Base-by-base conservation (phyloP, 1,140 invertebrate genomes). In the Bradynema listronoti region DNA sequence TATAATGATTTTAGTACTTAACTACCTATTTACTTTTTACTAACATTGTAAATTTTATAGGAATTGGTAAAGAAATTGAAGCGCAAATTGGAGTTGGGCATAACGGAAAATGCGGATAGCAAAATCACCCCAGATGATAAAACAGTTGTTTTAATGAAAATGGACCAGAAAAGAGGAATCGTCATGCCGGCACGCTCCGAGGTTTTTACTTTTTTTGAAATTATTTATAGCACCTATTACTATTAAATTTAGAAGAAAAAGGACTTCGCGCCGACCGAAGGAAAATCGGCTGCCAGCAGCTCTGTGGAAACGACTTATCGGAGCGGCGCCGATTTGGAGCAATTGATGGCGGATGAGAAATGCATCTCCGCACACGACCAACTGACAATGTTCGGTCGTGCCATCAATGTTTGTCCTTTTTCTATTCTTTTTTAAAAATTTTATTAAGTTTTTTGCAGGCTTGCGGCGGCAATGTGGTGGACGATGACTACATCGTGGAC, bases 291-390 rank as follows among this genome's bases (percentile, higher is more conserved):
- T n/a, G n/a, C n/a, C n/a, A 54, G 16, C 22, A 49, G 52, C 7
- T 56, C 72, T 4, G 45, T 75, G 49, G 56, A 73, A n/a, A 36
- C 52, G 14, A 66, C 71, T 29, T 75, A 60, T 50, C 57, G 49
- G n/a, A 56, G 60, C 39, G 27, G 52, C 11, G 56, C 61, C 16
- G 58, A 65, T 42, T 42, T 76, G n/a, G 52, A 63, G 14, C 66
- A 77, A 34, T 66, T 76, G 66, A 41, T 93, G 79, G 84, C 90
- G 80, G 83, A 85, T 69, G 92, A 96, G 80, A 93, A 90, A 81
- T 84, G 85, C 76, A 86, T 84, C 30, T 87, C 86, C 27, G 85
- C 85, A 29, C 85, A 86, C 64, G 87, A 93, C 74, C 84, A 90
- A 73, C 86, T 92, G 78, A 83, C 84, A 47, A 83, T 87, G 76